Evolutionary conservation across 2,797 vertebrate species (phyloP).

Genomic region (Gambusia yucatana): DNA sequence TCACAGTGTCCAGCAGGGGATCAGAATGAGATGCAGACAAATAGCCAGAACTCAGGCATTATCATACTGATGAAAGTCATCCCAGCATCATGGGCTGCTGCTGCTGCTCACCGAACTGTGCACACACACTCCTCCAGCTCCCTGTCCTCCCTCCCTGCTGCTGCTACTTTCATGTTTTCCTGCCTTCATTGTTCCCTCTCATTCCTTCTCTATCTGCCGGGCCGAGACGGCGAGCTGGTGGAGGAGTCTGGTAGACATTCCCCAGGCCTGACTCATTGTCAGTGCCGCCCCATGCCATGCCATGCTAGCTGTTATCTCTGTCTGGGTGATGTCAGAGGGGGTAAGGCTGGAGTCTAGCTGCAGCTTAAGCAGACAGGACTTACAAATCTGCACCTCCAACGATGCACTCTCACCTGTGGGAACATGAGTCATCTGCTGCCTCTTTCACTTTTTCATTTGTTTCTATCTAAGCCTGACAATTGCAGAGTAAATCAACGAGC

Average conservation of each 20-base stretch:
- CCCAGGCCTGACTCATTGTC: conserved; percentile 66
- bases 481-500: conserved; percentile 36
- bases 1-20: conserved; percentile 29
- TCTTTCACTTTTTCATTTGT: conserved; percentile 15
- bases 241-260: conserved; percentile 70
- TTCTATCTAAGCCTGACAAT: conserved; percentile 17
- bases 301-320: conserved; percentile 56
- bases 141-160: conserved; percentile 38
- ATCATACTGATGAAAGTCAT: conserved; percentile 75
- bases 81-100: conserved; percentile 68
- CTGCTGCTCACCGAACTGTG: conserved; percentile 45
- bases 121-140: conserved; percentile 49
- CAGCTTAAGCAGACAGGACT: conserved; percentile 15
- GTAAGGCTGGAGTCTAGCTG: conserved; percentile 58
- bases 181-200: conserved; percentile 67
- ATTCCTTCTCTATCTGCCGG: conserved; percentile 66
- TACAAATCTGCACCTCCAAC: conserved; percentile 31
- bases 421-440: conserved; percentile 14
- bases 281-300: conserved; percentile 55
- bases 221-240: conserved; percentile 62
- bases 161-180: conserved; percentile 48
- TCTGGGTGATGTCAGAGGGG: conserved; percentile 64
- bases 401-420: conserved; percentile 66
- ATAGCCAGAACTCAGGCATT: conserved; percentile 62
- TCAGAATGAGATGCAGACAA: conserved; percentile 65